Evolutionary conservation across 2,797 vertebrate genomes (phyloP).

Genomic region (Enteromius paludinosus): DNA sequence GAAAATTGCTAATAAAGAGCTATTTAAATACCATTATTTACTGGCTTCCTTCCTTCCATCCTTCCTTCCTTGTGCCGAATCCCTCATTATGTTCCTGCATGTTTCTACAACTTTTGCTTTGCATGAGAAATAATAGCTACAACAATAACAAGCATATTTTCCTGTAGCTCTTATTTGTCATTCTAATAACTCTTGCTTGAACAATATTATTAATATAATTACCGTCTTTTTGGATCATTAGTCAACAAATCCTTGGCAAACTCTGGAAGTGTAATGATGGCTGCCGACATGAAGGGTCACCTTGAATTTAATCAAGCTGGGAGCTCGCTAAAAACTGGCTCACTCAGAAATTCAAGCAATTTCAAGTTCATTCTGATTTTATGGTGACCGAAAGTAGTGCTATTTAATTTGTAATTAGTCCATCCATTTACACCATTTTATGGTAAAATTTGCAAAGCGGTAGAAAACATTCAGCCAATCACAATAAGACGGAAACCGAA

Average conservation of each 20-base stretch:
- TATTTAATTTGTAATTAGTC: background rate
- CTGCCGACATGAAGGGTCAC: background rate
- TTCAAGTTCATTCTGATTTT: background rate
- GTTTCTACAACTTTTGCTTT: background rate
- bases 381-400: background rate
- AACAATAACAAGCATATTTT: background rate
- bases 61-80: background rate
- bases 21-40: background rate
- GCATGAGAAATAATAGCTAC: background rate
- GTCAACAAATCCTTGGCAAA: constrained; percentile 17
- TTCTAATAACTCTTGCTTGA: background rate
- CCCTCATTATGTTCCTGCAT: background rate
- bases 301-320: constrained; percentile 11
- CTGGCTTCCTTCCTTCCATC: background rate
- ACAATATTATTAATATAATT: background rate
- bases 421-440: background rate
- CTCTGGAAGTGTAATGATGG: background rate
- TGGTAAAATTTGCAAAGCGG: background rate
- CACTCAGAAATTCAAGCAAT: background rate
- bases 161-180: background rate
- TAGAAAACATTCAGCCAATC: constrained; percentile 6
- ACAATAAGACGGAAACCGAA: background rate
- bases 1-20: background rate
- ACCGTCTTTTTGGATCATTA: constrained; percentile 6
- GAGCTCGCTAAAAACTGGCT: background rate